A percentile compares a stretch with the other conserved stretches of the same genome.
Evolutionary conservation across 2,797 vertebrate genomes (phyloP).

Genomic region (Enteromius treurensis): DNA sequence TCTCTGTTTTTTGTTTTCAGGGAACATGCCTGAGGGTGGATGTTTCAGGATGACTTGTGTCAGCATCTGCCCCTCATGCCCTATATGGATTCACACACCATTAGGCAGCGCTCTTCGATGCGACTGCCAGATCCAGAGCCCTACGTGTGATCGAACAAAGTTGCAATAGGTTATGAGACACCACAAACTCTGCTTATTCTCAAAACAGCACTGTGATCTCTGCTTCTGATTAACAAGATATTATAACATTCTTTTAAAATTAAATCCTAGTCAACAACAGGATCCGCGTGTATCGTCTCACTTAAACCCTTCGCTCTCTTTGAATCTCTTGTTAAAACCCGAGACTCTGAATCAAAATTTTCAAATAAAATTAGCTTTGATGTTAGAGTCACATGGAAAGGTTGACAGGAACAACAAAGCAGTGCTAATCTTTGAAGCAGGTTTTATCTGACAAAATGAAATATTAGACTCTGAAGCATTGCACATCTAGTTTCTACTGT

Average conservation of each 20-base stretch:
- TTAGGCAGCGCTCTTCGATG: conserved; percentile 35
- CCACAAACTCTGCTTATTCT: background rate
- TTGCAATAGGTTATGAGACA: conserved; percentile 39
- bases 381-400: background rate
- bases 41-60: conserved; percentile 29
- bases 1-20: background rate
- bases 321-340: background rate
- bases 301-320: background rate
- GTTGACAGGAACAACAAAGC: conserved; percentile 15
- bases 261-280: background rate
- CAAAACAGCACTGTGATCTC: conserved; percentile 14
- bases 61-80: conserved; percentile 16
- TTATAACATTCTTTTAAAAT: background rate
- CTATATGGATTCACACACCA: conserved; percentile 48
- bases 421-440: background rate
- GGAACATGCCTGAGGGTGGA: conserved; percentile 5
- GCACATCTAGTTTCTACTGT: background rate
- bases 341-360: background rate
- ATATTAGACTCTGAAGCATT: background rate
- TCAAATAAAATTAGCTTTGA: background rate
- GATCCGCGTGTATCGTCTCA: background rate
- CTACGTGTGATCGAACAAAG: conserved; percentile 33
- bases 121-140: conserved; percentile 20
- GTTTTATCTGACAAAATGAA: background rate
- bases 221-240: background rate